Conservation (phyloP, 2,797 vertebrate species). For the Acrossocheilus fasciatus region DNA sequence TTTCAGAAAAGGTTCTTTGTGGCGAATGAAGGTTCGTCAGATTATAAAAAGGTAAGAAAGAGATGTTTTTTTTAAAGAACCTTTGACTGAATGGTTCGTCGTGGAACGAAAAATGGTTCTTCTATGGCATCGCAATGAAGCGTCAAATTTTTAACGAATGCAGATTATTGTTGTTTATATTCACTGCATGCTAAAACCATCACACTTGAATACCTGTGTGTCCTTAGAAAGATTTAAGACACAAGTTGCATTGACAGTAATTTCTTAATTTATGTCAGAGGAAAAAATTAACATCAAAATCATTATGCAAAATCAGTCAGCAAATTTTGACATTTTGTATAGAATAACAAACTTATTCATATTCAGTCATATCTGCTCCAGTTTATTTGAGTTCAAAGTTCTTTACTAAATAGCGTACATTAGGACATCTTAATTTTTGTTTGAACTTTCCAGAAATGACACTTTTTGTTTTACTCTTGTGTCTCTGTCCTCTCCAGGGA, state of each 20-base stretch:
- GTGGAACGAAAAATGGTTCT: no score
- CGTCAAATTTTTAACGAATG: no score
- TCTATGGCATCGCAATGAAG: no score
- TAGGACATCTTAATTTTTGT: neutral
- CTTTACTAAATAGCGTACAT: neutral
- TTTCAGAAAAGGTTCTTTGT: no score
- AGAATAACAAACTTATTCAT: neutral
- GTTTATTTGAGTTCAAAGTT: neutral
- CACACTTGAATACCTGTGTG: neutral
- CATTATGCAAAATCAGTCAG: neutral
- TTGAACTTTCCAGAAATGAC: neutral
- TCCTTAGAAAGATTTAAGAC: neutral
- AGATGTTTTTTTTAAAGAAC: no score
- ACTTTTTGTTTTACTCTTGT: neutral
- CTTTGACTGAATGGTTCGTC: no score
- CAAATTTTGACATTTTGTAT: neutral
- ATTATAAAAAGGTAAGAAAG: no score
- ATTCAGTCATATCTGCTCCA: no score
- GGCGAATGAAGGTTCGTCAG: no score
- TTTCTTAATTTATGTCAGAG: neutral
- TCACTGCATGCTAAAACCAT: neutral
- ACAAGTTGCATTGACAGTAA: neutral
- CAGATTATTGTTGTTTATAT: neutral
- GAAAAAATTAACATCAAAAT: no score
- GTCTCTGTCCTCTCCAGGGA: slow-evolving; percentile 81